phyloP scores from a whole-genome alignment of 2,113 vertebrate species.

The Scortum barcoo region DNA sequence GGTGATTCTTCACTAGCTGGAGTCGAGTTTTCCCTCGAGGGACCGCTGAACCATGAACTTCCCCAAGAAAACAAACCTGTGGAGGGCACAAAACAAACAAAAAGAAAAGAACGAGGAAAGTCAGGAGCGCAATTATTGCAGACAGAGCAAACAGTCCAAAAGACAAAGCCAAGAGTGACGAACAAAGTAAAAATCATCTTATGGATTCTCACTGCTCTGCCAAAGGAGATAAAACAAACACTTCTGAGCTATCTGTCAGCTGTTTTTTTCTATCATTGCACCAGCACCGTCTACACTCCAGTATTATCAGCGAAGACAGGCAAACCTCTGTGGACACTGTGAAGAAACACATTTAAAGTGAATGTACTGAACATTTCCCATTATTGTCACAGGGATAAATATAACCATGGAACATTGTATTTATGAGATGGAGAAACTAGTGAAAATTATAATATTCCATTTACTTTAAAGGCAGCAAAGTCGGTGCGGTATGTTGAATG shows the following conservation, averaged over 20 bases:
- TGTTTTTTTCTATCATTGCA: conserved; percentile 28
- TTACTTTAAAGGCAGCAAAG: background rate
- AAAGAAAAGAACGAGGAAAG: conserved; percentile 10
- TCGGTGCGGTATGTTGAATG: background rate
- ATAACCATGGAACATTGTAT: background rate
- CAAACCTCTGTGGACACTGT: conserved; percentile 17
- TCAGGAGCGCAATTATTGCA: conserved; percentile 34
- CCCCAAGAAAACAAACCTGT: conserved; percentile 73
- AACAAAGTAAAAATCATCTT: conserved; percentile 45
- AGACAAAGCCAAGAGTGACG: conserved; percentile 25
- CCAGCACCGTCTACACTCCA: conserved; percentile 8
- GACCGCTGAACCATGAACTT: conserved; percentile 62
- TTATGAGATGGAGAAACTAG: background rate
- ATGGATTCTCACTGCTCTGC: conserved; percentile 41
- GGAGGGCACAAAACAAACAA: conserved; percentile 28
- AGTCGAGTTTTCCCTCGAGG: conserved; percentile 42
- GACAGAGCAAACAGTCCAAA: conserved; percentile 13
- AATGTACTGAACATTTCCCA: conserved; percentile 5
- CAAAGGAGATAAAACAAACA: conserved; percentile 58
- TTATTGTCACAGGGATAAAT: background rate
- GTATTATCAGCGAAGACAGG: conserved; percentile 9
- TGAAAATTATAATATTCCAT: background rate
- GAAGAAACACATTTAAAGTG: conserved; percentile 22
- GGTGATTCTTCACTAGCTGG: conserved; percentile 54
- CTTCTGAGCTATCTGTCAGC: conserved; percentile 36